Evolutionary conservation across 2,113 vertebrate genomes (phyloP).

Genomic region (Sclerurus mexicanus): DNA sequence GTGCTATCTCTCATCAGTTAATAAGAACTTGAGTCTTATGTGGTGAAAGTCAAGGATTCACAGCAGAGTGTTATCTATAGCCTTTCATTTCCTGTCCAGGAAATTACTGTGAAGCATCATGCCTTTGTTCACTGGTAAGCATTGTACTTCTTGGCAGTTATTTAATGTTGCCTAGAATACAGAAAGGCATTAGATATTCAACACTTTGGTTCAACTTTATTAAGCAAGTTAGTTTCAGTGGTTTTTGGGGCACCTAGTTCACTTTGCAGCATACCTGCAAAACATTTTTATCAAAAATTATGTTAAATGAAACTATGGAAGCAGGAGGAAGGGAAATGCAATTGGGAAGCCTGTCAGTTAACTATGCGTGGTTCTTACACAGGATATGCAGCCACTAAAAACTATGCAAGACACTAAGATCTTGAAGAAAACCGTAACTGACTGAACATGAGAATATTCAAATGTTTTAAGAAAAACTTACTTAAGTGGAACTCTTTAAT

Average conservation of each 20-base stretch:
- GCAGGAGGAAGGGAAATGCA: not conserved
- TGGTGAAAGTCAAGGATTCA: slow-evolving; percentile 39
- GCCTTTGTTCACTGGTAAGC: slow-evolving; percentile 51
- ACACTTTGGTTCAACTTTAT: not conserved
- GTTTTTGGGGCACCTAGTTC: not conserved
- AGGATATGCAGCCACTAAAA: not conserved
- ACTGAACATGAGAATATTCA: not conserved
- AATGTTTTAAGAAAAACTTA: not conserved
- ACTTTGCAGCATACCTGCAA: not conserved
- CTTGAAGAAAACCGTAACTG: not conserved
- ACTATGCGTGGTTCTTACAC: not conserved
- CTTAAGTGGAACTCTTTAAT: not conserved
- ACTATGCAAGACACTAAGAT: not conserved
- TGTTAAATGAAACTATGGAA: not conserved
- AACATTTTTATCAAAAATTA: not conserved
- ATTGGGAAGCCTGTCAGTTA: not conserved
- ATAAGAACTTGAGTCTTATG: slow-evolving; percentile 68
- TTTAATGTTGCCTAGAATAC: not conserved
- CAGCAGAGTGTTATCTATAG: slow-evolving; percentile 35
- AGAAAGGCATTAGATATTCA: not conserved
- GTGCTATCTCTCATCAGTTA: slow-evolving; percentile 81
- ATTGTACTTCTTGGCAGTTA: not conserved
- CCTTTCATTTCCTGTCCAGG: slow-evolving; percentile 97
- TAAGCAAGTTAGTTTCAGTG: not conserved
- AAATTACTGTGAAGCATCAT: slow-evolving; percentile 82